phyloP scores from a whole-genome alignment of 2,888 invertebrate genomes.

The Nomada fucata region DNA sequence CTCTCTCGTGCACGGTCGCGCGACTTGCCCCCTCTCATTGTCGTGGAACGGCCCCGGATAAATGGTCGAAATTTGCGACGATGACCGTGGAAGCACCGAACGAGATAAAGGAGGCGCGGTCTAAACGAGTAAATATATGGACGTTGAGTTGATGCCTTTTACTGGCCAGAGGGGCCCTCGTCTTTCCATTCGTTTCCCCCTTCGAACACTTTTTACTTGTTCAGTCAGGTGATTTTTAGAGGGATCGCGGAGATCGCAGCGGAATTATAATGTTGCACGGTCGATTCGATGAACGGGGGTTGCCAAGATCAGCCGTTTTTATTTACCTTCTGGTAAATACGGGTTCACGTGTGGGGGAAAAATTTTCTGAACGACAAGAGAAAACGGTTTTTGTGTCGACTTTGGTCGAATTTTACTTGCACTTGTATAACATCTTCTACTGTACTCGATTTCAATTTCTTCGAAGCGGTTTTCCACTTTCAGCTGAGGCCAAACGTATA shows the following conservation, averaged over 20 bases:
- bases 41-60: slow-evolving; percentile 47
- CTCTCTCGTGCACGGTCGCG: slow-evolving; percentile 67
- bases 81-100: slow-evolving; percentile 55
- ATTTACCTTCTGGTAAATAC: too few relatives aligned
- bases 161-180: slow-evolving; percentile 16
- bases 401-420: not conserved
- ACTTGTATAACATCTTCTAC: too few relatives aligned
- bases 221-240: slow-evolving; percentile 65
- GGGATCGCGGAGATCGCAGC: not conserved
- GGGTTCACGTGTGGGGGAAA: too few relatives aligned
- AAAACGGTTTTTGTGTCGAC: not conserved
- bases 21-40: slow-evolving; percentile 68
- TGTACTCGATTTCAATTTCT: too few relatives aligned
- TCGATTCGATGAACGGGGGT: not conserved
- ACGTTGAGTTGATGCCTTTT: slow-evolving; percentile 35
- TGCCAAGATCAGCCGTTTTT: too few relatives aligned
- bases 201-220: slow-evolving; percentile 51
- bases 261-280: not conserved
- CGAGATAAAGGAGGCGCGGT: slow-evolving; percentile 43
- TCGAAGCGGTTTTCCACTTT: too few relatives aligned
- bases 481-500: too few relatives aligned
- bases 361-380: too few relatives aligned
- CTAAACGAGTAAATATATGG: slow-evolving; percentile 71
- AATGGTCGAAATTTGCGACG: slow-evolving; percentile 67
- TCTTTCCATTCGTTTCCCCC: not conserved